These are phyloP conservation scores for Panagrolaimus sp. DNA, from an alignment of 1,140 invertebrate species.

Conservation along the genomic window DNA sequence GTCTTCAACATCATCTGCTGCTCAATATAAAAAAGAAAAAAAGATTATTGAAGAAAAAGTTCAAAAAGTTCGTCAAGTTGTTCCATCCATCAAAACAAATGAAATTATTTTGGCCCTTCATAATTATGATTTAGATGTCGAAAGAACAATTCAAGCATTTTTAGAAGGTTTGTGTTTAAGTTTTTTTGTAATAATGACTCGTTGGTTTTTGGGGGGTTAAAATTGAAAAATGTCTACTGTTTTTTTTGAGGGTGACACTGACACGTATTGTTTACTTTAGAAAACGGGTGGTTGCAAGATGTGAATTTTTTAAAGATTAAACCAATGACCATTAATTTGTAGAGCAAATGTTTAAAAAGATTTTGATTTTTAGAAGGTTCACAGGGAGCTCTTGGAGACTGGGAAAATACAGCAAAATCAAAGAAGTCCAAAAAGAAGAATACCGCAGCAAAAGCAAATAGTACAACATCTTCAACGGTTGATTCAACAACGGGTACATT, in stretches of 20 bases:
- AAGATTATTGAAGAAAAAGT: slow-evolving; percentile 53
- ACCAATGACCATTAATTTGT: background rate
- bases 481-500: slow-evolving; percentile 21
- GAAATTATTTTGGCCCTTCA: slow-evolving; percentile 58
- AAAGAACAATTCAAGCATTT: slow-evolving; percentile 53
- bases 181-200: no score
- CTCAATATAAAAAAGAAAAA: slow-evolving; percentile 45
- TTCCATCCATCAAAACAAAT: slow-evolving; percentile 47
- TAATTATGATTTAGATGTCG: slow-evolving; percentile 57
- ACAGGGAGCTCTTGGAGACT: slow-evolving; percentile 46
- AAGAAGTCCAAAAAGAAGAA: slow-evolving; percentile 51
- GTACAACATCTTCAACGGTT: slow-evolving; percentile 15
- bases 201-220: no score
- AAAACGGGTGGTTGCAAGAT: background rate
- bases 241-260: no score
- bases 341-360: background rate
- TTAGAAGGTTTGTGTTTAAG: slow-evolving; percentile 28
- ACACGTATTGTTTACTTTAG: no score
- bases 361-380: slow-evolving; percentile 24
- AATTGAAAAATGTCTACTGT: no score
- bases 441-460: slow-evolving; percentile 10
- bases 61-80: slow-evolving; percentile 52
- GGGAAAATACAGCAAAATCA: slow-evolving; percentile 37
- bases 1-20: slow-evolving; percentile 16
- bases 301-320: background rate